A percentile compares a stretch with the other conserved stretches of the same genome.
Evolutionary conservation across 1,140 invertebrate species (phyloP).

Genomic region (Odontomachus brunneus): DNA sequence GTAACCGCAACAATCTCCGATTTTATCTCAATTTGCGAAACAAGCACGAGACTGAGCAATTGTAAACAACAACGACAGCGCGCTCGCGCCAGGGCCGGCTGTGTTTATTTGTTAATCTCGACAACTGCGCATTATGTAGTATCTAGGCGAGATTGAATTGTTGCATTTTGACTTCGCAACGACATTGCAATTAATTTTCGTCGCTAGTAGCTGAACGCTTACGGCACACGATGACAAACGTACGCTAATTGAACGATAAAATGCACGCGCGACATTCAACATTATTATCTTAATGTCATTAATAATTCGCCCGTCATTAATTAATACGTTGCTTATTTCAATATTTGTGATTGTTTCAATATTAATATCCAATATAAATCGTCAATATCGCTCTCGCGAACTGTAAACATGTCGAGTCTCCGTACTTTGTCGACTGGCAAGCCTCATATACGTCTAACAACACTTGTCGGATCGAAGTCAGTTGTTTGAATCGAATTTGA

Average conservation of each 20-base stretch:
- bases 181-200: constrained; percentile 26
- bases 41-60: too few species aligned
- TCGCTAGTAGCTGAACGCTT: not conserved
- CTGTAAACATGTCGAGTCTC: too few species aligned
- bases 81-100: not conserved
- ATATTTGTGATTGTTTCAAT: too few species aligned
- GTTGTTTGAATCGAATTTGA: too few species aligned
- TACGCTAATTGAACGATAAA: constrained; percentile 10
- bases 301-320: too few species aligned
- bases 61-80: not conserved
- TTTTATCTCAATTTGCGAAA: too few species aligned
- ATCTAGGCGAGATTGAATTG: constrained; percentile 6
- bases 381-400: too few species aligned
- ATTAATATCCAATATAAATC: too few species aligned
- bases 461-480: too few species aligned
- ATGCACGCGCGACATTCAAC: not conserved
- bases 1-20: not conserved
- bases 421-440: too few species aligned
- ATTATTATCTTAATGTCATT: constrained; percentile 10
- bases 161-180: not conserved
- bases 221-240: not conserved
- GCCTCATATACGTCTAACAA: too few species aligned
- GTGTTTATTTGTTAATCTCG: constrained; percentile 23
- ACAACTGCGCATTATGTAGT: constrained; percentile 1
- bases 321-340: too few species aligned